These are phyloP conservation scores for Globicephala melas DNA, from an alignment of 2,113 vertebrate genomes.

Conservation along the genomic window DNA sequence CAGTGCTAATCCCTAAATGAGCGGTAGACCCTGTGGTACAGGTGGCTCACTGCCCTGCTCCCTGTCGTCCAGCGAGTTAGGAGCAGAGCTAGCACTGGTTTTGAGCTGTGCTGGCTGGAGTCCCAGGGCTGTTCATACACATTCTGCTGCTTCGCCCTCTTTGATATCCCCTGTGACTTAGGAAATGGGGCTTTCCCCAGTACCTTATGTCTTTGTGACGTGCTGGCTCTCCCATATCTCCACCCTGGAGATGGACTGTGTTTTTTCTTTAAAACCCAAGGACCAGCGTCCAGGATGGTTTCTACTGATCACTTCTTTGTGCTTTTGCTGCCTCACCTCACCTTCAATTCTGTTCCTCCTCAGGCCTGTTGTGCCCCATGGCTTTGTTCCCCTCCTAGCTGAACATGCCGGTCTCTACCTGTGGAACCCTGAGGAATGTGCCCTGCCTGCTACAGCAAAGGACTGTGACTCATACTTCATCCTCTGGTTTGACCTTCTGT, in stretches of 20 bases:
- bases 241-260: neutral
- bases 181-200: neutral
- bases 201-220: neutral
- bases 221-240: neutral
- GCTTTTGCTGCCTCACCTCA: neutral
- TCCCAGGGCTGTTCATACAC: neutral
- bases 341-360: neutral
- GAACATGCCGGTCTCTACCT: neutral
- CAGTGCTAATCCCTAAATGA: neutral
- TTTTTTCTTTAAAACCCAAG: neutral
- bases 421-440: neutral
- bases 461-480: neutral
- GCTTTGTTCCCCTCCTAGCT: neutral
- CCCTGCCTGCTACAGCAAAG: neutral
- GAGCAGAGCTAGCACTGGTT: neutral
- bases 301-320: neutral
- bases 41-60: fast-evolving
- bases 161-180: neutral
- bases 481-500: constrained; percentile 22
- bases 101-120: neutral
- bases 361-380: neutral
- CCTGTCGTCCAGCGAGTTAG: fast-evolving
- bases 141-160: neutral
- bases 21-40: neutral
- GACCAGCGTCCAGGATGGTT: neutral